These are phyloP conservation scores for Amphilophus citrinellus DNA, from an alignment of 2,113 vertebrate genomes.

Conservation along the genomic window DNA sequence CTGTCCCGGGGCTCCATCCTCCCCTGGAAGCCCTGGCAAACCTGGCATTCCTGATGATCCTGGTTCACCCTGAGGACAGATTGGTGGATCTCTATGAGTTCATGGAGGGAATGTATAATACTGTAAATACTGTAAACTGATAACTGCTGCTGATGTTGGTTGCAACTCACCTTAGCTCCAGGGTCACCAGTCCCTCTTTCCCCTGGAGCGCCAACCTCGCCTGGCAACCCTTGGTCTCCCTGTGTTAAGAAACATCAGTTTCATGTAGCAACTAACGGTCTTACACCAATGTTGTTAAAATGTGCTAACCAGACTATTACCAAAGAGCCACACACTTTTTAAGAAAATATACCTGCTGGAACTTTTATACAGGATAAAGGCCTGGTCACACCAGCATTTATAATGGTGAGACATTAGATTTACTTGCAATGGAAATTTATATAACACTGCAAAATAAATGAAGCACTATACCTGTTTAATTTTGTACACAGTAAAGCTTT, in stretches of 20 bases:
- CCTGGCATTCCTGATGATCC: slow-evolving; percentile 83
- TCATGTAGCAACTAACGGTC: background rate
- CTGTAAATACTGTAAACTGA: background rate
- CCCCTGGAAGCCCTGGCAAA: slow-evolving; percentile 86
- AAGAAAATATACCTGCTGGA: background rate
- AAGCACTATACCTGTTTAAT: background rate
- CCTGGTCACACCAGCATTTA: background rate
- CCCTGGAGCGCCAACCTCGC: slow-evolving; percentile 83
- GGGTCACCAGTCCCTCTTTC: slow-evolving; percentile 85
- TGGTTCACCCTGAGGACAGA: slow-evolving; percentile 84
- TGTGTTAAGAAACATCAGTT: slow-evolving; percentile 30
- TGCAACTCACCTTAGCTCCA: slow-evolving; percentile 81
- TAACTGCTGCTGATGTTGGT: background rate
- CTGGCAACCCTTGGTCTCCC: slow-evolving; percentile 87
- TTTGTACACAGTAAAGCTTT: background rate
- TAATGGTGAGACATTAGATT: background rate
- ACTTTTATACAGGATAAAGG: background rate
- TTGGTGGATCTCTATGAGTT: background rate
- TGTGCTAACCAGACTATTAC: background rate
- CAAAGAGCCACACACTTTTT: background rate
- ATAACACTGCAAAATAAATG: background rate
- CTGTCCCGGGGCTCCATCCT: slow-evolving; percentile 88
- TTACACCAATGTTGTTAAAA: background rate
- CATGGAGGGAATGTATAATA: background rate
- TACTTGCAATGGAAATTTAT: background rate